A percentile compares a stretch with the other conserved stretches of the same genome.
Evolutionary conservation across 2,113 vertebrate genomes (phyloP).

Genomic region (Mystacornis crossleyi): DNA sequence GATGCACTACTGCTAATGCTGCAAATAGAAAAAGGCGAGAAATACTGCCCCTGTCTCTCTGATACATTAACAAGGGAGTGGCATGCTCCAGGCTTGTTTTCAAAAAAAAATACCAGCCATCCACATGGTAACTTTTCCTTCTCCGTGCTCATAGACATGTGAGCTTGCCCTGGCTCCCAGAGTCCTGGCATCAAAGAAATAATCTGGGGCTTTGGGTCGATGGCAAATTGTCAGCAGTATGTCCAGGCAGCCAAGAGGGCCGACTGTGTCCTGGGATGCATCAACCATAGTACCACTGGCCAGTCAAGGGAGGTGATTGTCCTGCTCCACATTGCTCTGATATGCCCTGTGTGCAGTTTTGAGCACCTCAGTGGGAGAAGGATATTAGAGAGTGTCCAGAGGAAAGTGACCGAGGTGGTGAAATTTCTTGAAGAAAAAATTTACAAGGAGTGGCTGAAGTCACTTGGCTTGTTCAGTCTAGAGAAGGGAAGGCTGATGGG

Average conservation of each 20-base stretch:
- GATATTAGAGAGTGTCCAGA: background rate
- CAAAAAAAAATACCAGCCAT: background rate
- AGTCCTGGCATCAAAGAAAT: background rate
- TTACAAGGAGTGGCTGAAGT: background rate
- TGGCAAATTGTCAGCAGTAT: background rate
- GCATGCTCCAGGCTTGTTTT: background rate
- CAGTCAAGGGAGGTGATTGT: background rate
- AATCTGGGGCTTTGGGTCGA: background rate
- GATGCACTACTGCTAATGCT: background rate
- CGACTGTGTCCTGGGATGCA: background rate
- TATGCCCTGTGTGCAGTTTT: background rate
- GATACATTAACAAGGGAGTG: background rate
- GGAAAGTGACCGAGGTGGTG: background rate
- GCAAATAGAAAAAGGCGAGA: background rate
- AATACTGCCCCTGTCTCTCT: background rate
- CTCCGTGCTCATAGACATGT: accelerated
- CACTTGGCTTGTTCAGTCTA: background rate
- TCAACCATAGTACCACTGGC: background rate
- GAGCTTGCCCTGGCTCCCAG: background rate
- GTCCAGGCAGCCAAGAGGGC: background rate
- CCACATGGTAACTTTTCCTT: background rate
- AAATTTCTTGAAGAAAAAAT: background rate
- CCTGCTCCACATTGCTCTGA: background rate
- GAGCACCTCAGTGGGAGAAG: accelerated
- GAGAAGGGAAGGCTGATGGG: background rate